Conservation (phyloP, 2,888 invertebrate genomes). For the Leucozona laternaria region DNA sequence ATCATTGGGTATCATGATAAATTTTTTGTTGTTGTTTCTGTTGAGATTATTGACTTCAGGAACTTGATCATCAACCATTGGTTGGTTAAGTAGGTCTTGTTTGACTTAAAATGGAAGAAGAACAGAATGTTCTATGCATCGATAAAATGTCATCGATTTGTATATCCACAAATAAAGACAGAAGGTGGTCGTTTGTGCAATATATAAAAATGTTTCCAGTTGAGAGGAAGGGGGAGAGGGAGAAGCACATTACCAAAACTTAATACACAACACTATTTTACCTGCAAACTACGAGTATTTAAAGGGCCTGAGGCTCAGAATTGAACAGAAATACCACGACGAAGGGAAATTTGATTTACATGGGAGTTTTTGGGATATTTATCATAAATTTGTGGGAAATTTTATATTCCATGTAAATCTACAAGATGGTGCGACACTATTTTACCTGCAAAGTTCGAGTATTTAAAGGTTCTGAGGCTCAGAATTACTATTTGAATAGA, state of each 20-base stretch:
- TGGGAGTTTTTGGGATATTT: background rate
- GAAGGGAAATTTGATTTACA: background rate
- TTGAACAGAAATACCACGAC: background rate
- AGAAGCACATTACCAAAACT: too few relatives aligned
- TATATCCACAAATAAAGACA: background rate
- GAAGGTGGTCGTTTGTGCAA: background rate
- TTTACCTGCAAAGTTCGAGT: too few relatives aligned
- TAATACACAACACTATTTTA: too few relatives aligned
- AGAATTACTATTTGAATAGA: too few relatives aligned
- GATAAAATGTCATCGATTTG: conserved; percentile 19
- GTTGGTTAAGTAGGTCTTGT: conserved; percentile 14
- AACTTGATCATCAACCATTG: conserved; percentile 24
- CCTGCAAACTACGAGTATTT: too few relatives aligned
- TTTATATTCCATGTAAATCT: background rate
- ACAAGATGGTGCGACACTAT: too few relatives aligned
- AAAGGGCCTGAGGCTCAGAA: too few relatives aligned
- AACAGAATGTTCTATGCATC: conserved; percentile 19
- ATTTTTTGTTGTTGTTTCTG: background rate
- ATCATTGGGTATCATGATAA: conserved; percentile 44
- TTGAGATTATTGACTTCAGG: conserved; percentile 2
- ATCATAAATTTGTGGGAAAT: background rate
- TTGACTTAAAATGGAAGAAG: conserved; percentile 13
- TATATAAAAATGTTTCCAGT: background rate
- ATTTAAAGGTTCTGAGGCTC: too few relatives aligned
- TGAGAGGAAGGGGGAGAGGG: background rate